phyloP scores from a whole-genome alignment of 2,113 vertebrate species.

The Bungarus multicinctus region DNA sequence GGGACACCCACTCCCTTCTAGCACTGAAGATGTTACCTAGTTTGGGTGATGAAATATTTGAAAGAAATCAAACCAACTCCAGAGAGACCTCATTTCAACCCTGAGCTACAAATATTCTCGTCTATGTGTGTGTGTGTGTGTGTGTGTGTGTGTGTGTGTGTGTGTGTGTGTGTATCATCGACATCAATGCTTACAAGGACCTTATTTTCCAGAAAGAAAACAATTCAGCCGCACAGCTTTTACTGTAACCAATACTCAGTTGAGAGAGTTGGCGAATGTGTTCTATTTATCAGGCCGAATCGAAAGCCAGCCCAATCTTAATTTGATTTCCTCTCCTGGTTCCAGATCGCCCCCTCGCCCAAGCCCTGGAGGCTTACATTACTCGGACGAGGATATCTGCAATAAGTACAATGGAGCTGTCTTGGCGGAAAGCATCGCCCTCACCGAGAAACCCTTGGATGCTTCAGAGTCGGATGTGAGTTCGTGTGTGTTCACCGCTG shows the following conservation, averaged over 20 bases:
- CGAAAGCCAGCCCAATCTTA: background rate
- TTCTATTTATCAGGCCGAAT: background rate
- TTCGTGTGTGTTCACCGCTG: background rate
- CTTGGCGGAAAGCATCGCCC: slow-evolving; percentile 81
- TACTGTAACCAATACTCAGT: background rate
- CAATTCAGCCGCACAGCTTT: background rate
- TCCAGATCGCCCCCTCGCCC: slow-evolving; percentile 91
- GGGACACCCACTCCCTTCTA: no score
- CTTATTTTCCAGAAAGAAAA: background rate
- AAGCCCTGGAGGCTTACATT: slow-evolving; percentile 90
- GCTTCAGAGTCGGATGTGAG: slow-evolving; percentile 89
- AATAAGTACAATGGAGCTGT: slow-evolving; percentile 89
- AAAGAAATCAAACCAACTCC: no score
- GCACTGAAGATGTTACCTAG: no score
- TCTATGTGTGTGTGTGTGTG: no score
- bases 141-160: no score
- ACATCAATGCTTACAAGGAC: no score
- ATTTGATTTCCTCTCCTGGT: background rate
- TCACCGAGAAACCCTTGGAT: slow-evolving; percentile 87
- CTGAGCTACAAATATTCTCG: no score
- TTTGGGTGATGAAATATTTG: no score
- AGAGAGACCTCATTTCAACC: no score
- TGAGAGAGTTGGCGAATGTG: background rate
- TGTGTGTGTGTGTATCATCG: no score
- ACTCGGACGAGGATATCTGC: slow-evolving; percentile 94